Conservation (phyloP, 2,113 vertebrate genomes). For the Eleginops maclovinus region DNA sequence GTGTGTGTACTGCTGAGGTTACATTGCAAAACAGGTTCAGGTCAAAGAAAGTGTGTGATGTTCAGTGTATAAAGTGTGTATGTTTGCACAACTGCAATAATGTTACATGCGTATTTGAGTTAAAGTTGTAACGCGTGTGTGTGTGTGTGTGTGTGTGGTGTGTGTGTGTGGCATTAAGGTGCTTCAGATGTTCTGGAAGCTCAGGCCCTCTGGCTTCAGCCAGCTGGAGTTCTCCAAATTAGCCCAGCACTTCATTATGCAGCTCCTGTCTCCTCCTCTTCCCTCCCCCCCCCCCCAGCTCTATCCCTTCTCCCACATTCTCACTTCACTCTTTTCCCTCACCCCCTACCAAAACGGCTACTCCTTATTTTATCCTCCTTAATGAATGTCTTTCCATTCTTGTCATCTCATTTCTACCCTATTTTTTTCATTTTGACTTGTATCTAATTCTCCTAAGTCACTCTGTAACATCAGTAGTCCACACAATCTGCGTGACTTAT, state of each 20-base stretch:
- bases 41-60: conserved; percentile 33
- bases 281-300: neutral
- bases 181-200: conserved; percentile 79
- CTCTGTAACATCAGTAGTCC: neutral
- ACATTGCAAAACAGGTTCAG: conserved; percentile 18
- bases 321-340: conserved; percentile 40
- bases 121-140: conserved; percentile 1
- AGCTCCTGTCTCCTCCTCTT: conserved; percentile 74
- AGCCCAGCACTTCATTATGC: conserved; percentile 92
- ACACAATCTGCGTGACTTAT: neutral
- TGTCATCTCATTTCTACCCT: neutral
- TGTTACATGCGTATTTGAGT: neutral
- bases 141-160: conserved; percentile 14
- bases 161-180: conserved; percentile 61
- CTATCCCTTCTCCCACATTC: neutral
- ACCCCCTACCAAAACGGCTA: conserved; percentile 24
- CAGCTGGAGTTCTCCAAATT: conserved; percentile 95
- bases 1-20: conserved; percentile 1
- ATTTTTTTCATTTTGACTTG: neutral
- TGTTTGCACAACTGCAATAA: conserved; percentile 19
- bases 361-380: neutral
- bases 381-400: conserved; percentile 1
- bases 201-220: conserved; percentile 92
- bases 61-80: conserved; percentile 14
- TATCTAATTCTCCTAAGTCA: neutral